phyloP scores from a whole-genome alignment of 2,797 vertebrate genomes.

The Sphaeramia orbicularis region DNA sequence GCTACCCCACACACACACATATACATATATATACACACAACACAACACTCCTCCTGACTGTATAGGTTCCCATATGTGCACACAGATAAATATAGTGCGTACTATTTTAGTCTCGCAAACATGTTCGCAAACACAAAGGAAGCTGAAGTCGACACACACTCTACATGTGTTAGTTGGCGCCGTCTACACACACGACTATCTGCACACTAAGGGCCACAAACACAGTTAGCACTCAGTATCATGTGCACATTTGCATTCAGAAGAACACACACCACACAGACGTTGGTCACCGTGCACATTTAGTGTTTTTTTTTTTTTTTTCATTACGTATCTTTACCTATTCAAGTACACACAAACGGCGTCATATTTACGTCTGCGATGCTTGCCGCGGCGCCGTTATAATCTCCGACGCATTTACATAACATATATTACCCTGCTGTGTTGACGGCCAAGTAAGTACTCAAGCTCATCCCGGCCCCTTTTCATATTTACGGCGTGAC shows the following conservation, averaged over 20 bases:
- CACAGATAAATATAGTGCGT: constrained; percentile 34
- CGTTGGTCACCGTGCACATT: too few relatives aligned
- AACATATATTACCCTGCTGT: constrained; percentile 74
- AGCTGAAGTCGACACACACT: constrained; percentile 8
- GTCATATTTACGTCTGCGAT: constrained; percentile 61
- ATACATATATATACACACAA: constrained; percentile 36
- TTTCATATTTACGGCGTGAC: constrained; percentile 84
- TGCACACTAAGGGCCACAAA: not conserved
- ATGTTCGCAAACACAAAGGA: constrained; percentile 30
- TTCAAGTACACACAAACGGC: constrained; percentile 14
- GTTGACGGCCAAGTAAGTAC: constrained; percentile 78
- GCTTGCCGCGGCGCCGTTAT: constrained; percentile 56
- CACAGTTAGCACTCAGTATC: constrained; percentile 27
- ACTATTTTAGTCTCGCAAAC: constrained; percentile 32
- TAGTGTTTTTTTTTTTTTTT: not conserved
- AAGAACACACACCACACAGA: constrained; percentile 13
- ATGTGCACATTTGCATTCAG: constrained; percentile 23
- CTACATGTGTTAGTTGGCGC: too few relatives aligned
- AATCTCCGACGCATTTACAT: constrained; percentile 78
- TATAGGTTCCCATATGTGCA: constrained; percentile 26
- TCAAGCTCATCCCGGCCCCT: constrained; percentile 77
- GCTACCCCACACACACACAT: constrained; percentile 24
- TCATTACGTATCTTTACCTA: not conserved
- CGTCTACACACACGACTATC: not conserved
- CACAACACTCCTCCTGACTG: not conserved